Conservation (phyloP, 2,888 invertebrate species). For the Oxystoma pomonae region DNA sequence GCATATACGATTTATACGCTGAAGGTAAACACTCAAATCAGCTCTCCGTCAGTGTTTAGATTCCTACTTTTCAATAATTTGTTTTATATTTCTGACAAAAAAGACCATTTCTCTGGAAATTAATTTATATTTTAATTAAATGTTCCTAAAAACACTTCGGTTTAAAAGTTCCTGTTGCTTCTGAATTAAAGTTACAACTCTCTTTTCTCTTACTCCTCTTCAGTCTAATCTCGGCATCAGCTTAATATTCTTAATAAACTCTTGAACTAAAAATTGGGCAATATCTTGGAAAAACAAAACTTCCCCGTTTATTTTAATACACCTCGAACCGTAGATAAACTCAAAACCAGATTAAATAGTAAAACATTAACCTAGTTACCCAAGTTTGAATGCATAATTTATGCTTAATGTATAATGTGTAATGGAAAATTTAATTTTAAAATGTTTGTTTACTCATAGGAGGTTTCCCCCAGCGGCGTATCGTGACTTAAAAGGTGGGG, state of each 20-base stretch:
- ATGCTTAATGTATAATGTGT: too few species aligned
- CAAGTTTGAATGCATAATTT: too few species aligned
- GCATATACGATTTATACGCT: too few species aligned
- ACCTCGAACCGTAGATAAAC: constrained; percentile 1
- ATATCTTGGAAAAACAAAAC: constrained; percentile 4
- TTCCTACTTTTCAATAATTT: too few species aligned
- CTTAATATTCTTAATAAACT: neutral
- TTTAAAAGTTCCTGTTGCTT: neutral
- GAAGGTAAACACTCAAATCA: too few species aligned
- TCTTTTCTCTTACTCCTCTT: neutral
- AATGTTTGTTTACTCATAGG: too few species aligned
- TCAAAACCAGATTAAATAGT: neutral
- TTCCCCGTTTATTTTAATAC: neutral
- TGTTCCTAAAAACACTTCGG: neutral
- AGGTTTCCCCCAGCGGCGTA: too few species aligned
- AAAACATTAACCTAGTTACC: neutral
- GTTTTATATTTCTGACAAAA: too few species aligned
- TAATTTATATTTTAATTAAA: neutral
- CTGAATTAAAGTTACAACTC: neutral
- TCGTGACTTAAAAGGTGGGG: too few species aligned
- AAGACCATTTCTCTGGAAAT: too few species aligned
- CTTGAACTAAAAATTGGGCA: constrained; percentile 2
- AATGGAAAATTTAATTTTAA: too few species aligned
- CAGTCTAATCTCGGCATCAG: neutral
- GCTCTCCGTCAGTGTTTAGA: too few species aligned